Evolutionary conservation across 2,888 invertebrate genomes (phyloP).

Genomic region (Cephus runcator): DNA sequence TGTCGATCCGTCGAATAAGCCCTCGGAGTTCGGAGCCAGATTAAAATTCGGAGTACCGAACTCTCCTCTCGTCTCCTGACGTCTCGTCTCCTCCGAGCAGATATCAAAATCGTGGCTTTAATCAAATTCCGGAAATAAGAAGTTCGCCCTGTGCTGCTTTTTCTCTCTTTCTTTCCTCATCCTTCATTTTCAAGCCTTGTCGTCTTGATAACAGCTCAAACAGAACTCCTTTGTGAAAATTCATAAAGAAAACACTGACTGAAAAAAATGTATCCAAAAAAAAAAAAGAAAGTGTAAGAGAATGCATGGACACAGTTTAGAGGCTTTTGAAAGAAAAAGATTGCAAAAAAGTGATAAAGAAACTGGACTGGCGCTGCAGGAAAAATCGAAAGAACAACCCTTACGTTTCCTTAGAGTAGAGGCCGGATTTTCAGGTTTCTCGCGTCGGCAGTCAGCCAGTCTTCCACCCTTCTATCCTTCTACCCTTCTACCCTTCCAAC

Average conservation of each 20-base stretch:
- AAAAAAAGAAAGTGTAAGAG: too few species aligned
- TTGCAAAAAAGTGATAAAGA: slow-evolving; percentile 12
- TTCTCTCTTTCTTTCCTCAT: too few species aligned
- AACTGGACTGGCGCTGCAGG: too few species aligned
- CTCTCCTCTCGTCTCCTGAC: background rate
- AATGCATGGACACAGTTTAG: slow-evolving; percentile 1
- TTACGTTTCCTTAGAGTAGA: background rate
- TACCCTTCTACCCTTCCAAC: background rate
- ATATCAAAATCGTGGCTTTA: too few species aligned
- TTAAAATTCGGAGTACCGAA: slow-evolving; percentile 25
- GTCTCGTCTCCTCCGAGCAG: background rate
- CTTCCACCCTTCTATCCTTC: background rate
- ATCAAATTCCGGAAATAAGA: too few species aligned
- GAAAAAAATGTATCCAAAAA: too few species aligned
- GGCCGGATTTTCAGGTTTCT: slow-evolving; percentile 17
- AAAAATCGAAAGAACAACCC: slow-evolving; percentile 10
- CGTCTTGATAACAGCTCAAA: too few species aligned
- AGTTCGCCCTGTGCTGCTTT: too few species aligned
- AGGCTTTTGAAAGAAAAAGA: slow-evolving; percentile 9
- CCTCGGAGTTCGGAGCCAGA: slow-evolving; percentile 10
- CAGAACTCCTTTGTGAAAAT: too few species aligned
- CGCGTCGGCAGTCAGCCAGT: slow-evolving; percentile 34
- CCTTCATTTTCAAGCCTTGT: too few species aligned
- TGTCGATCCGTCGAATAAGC: background rate
- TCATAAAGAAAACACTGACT: too few species aligned